These are phyloP conservation scores for Acanthurus leucopareius DNA, from an alignment of 2,797 vertebrate species.

Conservation along the genomic window DNA sequence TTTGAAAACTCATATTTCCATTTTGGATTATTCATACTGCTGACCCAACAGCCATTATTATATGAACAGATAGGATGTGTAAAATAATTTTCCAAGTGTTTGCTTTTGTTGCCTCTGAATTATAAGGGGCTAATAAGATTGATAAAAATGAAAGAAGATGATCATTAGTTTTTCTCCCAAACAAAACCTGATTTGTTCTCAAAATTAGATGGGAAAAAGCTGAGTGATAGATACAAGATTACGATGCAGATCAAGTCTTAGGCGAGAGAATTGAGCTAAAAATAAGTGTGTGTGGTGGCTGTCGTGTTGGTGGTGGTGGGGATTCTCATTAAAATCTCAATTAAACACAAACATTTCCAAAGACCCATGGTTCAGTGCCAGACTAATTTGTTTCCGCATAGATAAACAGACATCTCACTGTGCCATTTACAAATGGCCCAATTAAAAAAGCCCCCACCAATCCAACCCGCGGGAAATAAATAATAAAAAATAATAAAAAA, in stretches of 20 bases:
- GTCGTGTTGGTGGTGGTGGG: conserved; percentile 40
- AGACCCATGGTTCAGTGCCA: conserved; percentile 66
- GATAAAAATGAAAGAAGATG: background rate
- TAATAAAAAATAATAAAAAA: conserved; percentile 19
- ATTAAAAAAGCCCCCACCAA: conserved; percentile 52
- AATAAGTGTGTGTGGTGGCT: conserved; percentile 27
- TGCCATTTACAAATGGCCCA: conserved; percentile 72
- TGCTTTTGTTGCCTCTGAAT: conserved; percentile 11
- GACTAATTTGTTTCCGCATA: conserved; percentile 74
- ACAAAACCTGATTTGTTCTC: conserved; percentile 21
- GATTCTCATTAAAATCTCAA: conserved; percentile 78
- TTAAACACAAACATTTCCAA: conserved; percentile 76
- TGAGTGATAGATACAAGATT: conserved; percentile 32
- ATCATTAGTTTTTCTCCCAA: background rate
- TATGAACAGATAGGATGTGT: background rate
- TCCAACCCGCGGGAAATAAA: conserved; percentile 2
- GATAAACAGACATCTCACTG: conserved; percentile 75
- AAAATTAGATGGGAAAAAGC: conserved; percentile 15
- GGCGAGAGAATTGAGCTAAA: conserved; percentile 22
- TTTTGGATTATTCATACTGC: background rate
- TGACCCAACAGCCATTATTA: conserved; percentile 9
- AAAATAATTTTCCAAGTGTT: conserved; percentile 1
- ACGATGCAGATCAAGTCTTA: conserved; percentile 32
- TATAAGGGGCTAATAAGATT: conserved; percentile 8
- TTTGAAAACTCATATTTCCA: conserved; percentile 25